Conservation (phyloP, 2,113 vertebrate species). For the Echinops telfairi region DNA sequence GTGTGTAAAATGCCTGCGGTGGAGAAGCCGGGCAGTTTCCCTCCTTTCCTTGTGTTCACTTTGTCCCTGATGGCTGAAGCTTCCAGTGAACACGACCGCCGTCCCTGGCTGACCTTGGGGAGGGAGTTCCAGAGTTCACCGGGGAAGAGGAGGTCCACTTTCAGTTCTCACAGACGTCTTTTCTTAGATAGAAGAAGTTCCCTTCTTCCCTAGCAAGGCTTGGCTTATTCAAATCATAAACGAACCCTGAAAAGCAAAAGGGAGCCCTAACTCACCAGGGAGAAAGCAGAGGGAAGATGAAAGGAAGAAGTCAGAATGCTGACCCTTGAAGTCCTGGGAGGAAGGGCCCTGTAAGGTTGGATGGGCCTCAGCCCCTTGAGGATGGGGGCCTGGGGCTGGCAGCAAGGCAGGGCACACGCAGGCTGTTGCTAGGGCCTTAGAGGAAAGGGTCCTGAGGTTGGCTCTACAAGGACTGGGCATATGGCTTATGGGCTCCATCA, state of each 20-base stretch:
- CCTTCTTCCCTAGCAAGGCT: no score
- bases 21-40: not conserved
- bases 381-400: not conserved
- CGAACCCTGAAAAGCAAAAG: not conserved
- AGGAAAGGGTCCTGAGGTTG: not conserved
- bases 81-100: not conserved
- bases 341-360: not conserved
- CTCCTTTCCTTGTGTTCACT: not conserved
- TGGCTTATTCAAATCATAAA: no score
- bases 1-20: not conserved
- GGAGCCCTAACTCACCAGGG: accelerated
- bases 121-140: no score
- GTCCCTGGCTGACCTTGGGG: no score
- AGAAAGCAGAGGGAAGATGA: not conserved
- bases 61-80: not conserved
- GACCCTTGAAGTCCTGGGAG: not conserved
- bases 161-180: no score
- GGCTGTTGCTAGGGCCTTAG: not conserved
- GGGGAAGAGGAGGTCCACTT: no score
- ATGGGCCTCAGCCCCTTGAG: no score
- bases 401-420: no score
- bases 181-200: no score
- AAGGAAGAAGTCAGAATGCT: not conserved
- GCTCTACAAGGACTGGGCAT: not conserved
- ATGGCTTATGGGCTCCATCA: accelerated